Evolutionary conservation across 2,888 invertebrate genomes (phyloP).

Genomic region (Pocota personata): DNA sequence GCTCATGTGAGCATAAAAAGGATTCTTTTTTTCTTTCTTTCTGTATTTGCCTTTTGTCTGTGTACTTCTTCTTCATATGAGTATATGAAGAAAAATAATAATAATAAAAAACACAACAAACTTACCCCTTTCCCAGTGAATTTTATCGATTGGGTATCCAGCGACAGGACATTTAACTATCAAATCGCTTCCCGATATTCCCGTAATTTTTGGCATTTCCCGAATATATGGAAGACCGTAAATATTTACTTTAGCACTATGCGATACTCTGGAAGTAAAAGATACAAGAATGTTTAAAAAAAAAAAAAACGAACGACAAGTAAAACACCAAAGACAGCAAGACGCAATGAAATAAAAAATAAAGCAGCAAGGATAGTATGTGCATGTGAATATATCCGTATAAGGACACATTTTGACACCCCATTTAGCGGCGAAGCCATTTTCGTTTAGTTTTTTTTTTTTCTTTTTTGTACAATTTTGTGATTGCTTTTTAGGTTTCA

Average conservation of each 20-base stretch:
- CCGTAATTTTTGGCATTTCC: conserved; percentile 94
- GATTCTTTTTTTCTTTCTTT: conserved; percentile 18
- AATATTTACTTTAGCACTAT: conserved; percentile 93
- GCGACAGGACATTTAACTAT: conserved; percentile 95
- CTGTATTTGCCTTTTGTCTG: conserved; percentile 13
- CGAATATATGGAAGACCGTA: conserved; percentile 94
- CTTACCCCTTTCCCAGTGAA: conserved; percentile 95
- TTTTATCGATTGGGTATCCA: conserved; percentile 93
- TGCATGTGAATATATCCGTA: background rate
- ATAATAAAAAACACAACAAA: conserved; percentile 39
- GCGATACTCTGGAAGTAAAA: conserved; percentile 84
- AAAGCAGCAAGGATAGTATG: conserved; percentile 44
- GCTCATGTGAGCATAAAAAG: conserved; percentile 60
- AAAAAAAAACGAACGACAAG: conserved; percentile 6
- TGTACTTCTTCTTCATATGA: background rate
- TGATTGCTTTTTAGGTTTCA: conserved; percentile 77
- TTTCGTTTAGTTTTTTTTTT: conserved; percentile 45
- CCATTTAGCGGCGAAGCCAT: conserved; percentile 63
- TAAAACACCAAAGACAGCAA: conserved; percentile 14
- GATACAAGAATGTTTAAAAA: conserved; percentile 39
- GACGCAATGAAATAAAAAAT: conserved; percentile 56
- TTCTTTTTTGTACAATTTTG: conserved; percentile 69
- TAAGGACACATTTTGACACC: conserved; percentile 63
- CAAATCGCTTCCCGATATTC: conserved; percentile 92
- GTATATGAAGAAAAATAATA: background rate